A percentile compares a stretch with the other conserved stretches of the same genome.
Evolutionary conservation across 2,113 vertebrate genomes (phyloP).

Genomic region (Ochotona princeps): DNA sequence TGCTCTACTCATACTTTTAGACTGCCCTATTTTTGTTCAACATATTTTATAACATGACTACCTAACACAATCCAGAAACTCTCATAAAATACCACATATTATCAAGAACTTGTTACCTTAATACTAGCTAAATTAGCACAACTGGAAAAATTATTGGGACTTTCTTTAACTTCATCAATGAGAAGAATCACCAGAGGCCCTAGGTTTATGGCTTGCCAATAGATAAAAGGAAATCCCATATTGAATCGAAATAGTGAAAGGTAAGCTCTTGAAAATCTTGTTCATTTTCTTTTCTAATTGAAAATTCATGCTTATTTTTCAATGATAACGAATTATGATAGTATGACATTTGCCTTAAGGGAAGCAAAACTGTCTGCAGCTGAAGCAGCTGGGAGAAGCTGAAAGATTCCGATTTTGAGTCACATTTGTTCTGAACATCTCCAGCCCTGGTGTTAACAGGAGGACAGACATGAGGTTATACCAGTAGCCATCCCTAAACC

Average conservation of each 20-base stretch:
- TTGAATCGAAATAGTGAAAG: background rate
- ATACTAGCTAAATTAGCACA: background rate
- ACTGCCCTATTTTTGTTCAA: background rate
- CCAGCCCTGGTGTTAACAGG: background rate
- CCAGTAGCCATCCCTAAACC: background rate
- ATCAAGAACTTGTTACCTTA: background rate
- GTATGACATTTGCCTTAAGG: background rate
- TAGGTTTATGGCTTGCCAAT: background rate
- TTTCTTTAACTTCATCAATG: background rate
- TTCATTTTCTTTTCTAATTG: background rate
- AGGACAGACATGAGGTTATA: background rate
- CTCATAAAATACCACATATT: background rate
- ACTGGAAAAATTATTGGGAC: background rate
- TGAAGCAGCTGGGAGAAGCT: background rate
- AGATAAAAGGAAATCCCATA: background rate
- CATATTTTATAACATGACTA: background rate
- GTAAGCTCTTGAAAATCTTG: background rate
- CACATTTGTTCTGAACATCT: background rate
- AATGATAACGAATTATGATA: background rate
- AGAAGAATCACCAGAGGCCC: background rate
- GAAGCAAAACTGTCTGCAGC: background rate
- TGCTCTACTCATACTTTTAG: background rate
- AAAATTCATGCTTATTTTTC: constrained; percentile 34
- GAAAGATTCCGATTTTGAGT: background rate
- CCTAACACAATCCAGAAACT: background rate